phyloP scores from a whole-genome alignment of 2,797 vertebrate genomes.

The Coregonus sp. region DNA sequence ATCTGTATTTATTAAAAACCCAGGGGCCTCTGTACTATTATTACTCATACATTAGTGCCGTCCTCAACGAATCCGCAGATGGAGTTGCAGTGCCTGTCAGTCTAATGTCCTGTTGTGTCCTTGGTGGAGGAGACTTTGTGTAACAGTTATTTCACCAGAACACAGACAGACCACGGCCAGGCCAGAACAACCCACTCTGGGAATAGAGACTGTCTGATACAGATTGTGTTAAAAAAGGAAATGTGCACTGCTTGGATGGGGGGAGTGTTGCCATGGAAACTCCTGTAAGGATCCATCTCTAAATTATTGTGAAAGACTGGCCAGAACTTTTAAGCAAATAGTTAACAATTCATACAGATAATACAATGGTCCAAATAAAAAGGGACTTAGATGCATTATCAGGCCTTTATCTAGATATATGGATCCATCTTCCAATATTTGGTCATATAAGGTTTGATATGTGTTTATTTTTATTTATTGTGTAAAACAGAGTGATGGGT shows the following conservation, averaged over 20 bases:
- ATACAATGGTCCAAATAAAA: not conserved
- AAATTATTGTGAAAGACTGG: not conserved
- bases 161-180: constrained; percentile 10
- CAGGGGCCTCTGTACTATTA: not conserved
- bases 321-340: not conserved
- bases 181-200: too few relatives aligned
- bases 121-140: constrained; percentile 19
- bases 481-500: not conserved
- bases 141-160: constrained; percentile 2
- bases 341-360: not conserved
- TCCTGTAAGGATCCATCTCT: constrained; percentile 15
- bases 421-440: not conserved
- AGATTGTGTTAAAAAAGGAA: constrained; percentile 1
- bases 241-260: constrained; percentile 17
- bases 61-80: constrained; percentile 10
- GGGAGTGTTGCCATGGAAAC: constrained; percentile 44
- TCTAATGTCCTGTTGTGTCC: constrained; percentile 13
- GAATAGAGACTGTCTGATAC: constrained; percentile 13
- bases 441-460: not conserved
- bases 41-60: constrained; percentile 10
- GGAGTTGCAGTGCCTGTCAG: constrained; percentile 21
- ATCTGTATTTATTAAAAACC: not conserved
- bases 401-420: not conserved
- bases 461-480: not conserved
- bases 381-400: not conserved